These are phyloP conservation scores for Benitochromis conjunctus DNA, from an alignment of 2,113 vertebrate species.

Conservation along the genomic window DNA sequence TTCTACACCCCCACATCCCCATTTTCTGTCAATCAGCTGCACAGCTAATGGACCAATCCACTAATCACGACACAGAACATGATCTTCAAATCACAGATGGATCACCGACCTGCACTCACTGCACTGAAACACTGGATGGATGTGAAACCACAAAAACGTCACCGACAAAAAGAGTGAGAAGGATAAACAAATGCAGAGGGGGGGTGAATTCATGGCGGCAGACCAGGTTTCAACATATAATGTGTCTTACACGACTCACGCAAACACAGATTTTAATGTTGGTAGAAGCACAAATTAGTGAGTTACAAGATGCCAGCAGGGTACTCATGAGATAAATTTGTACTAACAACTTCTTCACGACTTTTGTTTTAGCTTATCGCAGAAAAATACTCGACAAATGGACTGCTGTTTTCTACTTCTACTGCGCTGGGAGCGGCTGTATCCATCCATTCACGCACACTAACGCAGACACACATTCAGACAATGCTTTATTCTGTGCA, in stretches of 20 bases:
- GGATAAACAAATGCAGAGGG: not conserved
- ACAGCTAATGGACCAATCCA: not conserved
- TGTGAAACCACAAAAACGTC: not conserved
- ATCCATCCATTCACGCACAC: not conserved
- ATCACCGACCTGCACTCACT: not conserved
- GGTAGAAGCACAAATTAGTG: not conserved
- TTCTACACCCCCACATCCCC: not conserved
- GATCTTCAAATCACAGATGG: slow-evolving; percentile 8
- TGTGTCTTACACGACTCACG: not conserved
- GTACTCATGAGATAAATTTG: not conserved
- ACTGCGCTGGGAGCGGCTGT: not conserved
- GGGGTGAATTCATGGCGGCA: not conserved
- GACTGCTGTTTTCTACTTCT: not conserved
- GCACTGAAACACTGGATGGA: slow-evolving; percentile 16
- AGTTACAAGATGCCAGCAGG: not conserved
- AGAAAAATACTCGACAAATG: not conserved
- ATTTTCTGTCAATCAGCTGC: not conserved
- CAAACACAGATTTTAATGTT: not conserved
- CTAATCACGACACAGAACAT: slow-evolving; percentile 29
- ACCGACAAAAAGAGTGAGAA: not conserved
- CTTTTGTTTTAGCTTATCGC: not conserved
- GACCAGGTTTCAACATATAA: not conserved
- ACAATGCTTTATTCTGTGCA: not conserved
- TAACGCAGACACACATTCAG: not conserved
- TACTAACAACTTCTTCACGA: not conserved